Evolutionary conservation across 2,797 vertebrate genomes (phyloP).

Genomic region (Squalus acanthias): DNA sequence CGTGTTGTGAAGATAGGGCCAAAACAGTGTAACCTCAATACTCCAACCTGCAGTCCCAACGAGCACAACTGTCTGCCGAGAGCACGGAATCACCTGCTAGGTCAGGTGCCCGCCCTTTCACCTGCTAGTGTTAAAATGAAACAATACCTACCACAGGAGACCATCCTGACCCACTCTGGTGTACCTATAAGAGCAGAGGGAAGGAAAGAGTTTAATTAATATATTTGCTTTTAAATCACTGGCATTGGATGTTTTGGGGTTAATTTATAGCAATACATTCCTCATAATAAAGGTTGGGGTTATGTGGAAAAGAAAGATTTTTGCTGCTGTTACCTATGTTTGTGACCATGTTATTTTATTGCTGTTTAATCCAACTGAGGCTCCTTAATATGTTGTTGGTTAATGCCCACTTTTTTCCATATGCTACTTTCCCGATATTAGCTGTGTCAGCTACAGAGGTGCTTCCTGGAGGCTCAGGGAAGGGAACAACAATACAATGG

Average conservation of each 20-base stretch:
- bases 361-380: background rate
- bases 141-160: constrained; percentile 81
- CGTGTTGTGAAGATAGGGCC: background rate
- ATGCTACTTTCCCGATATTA: background rate
- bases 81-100: background rate
- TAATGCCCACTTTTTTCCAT: background rate
- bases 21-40: background rate
- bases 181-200: constrained; percentile 63
- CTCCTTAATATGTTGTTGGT: background rate
- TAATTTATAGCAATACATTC: background rate
- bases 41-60: background rate
- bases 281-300: background rate
- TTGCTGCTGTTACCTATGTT: background rate
- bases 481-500: background rate
- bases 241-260: background rate
- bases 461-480: background rate
- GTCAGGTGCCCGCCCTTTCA: background rate
- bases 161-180: constrained; percentile 95
- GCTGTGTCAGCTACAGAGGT: background rate
- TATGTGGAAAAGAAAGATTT: background rate
- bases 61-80: background rate
- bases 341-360: background rate
- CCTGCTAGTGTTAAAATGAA: background rate
- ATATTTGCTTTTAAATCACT: background rate
- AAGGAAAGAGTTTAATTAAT: background rate